Base-by-base conservation (phyloP, 2,888 invertebrate genomes). In the Polydrusus pterygomalis region DNA sequence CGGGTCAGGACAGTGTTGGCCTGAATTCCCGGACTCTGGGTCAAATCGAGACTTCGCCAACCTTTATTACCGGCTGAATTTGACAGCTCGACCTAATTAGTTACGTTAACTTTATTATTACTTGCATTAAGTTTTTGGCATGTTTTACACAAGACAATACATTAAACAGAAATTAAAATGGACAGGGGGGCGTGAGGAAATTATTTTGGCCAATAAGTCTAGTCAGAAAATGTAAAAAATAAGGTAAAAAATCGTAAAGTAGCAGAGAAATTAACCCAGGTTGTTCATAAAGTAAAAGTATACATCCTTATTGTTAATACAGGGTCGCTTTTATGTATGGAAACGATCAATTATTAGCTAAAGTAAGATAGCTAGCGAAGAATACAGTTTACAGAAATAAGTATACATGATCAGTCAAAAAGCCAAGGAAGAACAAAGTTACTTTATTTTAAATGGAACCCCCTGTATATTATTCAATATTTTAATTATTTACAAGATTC, bases 1-100 rank as follows among this genome's bases (percentile, higher is more conserved):
- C 90, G 86, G 81, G 87, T 86, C 78, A 89, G 85, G 81, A 80
- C 83, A 73, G 83, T 84, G 81, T 83, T 84, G 77, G 83, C 81
- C 82, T 84, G 84, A 80, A 83, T 80, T 77, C 83, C 83, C 82
- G 84, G 83, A 81, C 84, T 84, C 82, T 86, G 87, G 79, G 84
- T 83, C 74, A 87, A 87, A 86, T 89, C 89, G 86, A 89, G 86
- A 86, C 89, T 89, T 84, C 89, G 89, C 89, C 89, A 89, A 81
- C 88, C 87, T 85, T 89, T 89, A 85, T 85, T 87, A 82, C 85
- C 84, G 83, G 85, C 81, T 76, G 81, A 77, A 75, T 79, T 79
- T 82, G 85, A 83, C 81, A 79, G 84, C 82, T 86, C 86, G 82
- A 86, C 86, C 86, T 86, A 82, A 81, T 85, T 81, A 84, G 83